Percentiles rank a stretch among this genome's conserved stretches.
phyloP scores from a whole-genome alignment of 2,797 vertebrate species.

The Epinephelus awoara region DNA sequence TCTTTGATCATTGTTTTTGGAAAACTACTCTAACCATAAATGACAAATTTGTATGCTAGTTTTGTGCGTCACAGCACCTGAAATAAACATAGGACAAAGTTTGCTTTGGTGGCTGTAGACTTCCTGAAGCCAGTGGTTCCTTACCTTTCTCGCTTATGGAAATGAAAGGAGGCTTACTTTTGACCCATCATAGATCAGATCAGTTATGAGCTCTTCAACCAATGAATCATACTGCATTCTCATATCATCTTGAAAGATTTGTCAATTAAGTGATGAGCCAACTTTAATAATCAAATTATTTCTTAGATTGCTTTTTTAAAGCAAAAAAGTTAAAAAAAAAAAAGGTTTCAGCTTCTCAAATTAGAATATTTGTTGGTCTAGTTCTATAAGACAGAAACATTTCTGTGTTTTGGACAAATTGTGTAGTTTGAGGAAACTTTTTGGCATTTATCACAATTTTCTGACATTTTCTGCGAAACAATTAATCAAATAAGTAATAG shows the following conservation, averaged over 20 bases:
- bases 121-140: not conserved
- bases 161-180: not conserved
- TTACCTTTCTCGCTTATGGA: not conserved
- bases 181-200: not conserved
- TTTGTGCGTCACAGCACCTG: constrained; percentile 11
- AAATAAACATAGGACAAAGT: constrained; percentile 5
- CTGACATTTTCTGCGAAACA: not conserved
- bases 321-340: no score
- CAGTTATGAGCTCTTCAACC: not conserved
- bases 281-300: no score
- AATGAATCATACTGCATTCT: not conserved
- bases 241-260: not conserved
- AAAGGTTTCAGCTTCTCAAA: no score
- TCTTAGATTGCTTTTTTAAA: no score
- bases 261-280: not conserved
- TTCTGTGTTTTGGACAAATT: no score
- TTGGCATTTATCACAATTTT: not conserved
- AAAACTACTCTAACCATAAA: constrained; percentile 11
- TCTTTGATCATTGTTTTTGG: constrained; percentile 26
- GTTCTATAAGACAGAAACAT: not conserved
- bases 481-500: not conserved
- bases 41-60: not conserved
- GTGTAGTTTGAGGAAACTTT: no score
- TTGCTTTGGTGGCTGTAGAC: not conserved
- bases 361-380: not conserved